Base-by-base conservation (phyloP, 1,140 invertebrate genomes). In the Danaus melanippus region DNA sequence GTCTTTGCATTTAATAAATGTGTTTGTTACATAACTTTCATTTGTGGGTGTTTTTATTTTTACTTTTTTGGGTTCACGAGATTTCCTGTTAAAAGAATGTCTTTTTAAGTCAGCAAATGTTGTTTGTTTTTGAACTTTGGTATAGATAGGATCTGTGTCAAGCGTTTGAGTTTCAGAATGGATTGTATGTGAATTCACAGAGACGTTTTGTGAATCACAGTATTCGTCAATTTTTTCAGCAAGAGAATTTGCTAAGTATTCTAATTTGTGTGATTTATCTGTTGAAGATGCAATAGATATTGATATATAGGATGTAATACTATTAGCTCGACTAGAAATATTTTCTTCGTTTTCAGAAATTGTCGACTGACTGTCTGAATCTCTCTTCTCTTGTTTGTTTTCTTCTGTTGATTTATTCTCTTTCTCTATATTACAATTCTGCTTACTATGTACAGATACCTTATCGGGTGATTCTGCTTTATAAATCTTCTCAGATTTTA, bases 201-300 rank as follows among this genome's bases (percentile, higher is more conserved):
- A 72, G 58, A 53, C 67, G 47, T 75, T 76, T 65, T 86, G 82
- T 10, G 78, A 83, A 58, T 88, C 87, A 64, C 87, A 88, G 66
- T 87, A 88, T 66, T 88, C 87, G 53, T 88, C 86, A 62, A 88
- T 88, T 75, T 88, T 88, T 66, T 88, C 86, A 46, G 87, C 87
- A 17, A 88, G 62, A 4, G 87, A 88, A 64, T 86, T 84, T n/a
- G 87, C 83, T 46, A 88, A 80, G 44, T 87, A 81, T 70, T 88
- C 87, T 64, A 88, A 66, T 64, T 87, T 86, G 49, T 85, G 76
- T 10, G 86, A 83, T 54, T 80, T 86, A 45, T 87, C 86, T 17
- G 79, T 74, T 11, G 85, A 86, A 8, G 84, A 85, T 42, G 80
- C 76, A 12, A 86, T 84, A 42, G 84, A 83, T 50, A 87, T 81